Evolutionary conservation across 1,140 invertebrate species (phyloP), one percentile per base, ranked within the genome.

Genomic region (Elymnias hypermnestra): DNA sequence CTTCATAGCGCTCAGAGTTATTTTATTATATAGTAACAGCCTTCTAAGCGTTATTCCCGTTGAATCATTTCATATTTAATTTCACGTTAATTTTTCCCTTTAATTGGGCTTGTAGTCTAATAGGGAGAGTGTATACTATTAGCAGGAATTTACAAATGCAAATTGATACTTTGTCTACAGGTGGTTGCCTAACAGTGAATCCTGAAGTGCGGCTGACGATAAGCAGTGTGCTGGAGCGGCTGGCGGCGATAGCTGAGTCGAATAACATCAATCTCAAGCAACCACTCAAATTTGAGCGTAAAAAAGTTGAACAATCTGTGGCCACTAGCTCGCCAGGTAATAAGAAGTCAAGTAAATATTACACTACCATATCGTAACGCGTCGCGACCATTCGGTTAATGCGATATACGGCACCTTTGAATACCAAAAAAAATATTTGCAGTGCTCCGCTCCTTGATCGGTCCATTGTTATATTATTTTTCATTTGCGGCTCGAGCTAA

Each of bases 171-270:
- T 12, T 36, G 17, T 36, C 17, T 17, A 12, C 83, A 92, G 95
- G 89, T 72, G 93, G 93, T 14, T 95, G 95, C 85, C 89, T 99
- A 15, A 89, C 91, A 57, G 89, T 95, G 5, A 94, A 97, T 72
- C 97, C 97, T 0, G 87, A 88, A 28, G 88, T 92, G 45, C 89
- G 97, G 40, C 86, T 96, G 28, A 91, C 89, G 23, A 92, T 97
- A 12, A 89, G 90, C 40, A 91, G 90, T 53, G 77, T 98, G 8
- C 78, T 98, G 59, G 96, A 98, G 67, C 88, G 94, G 53, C 71
- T 98, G 37, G 94, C 94, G 36, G 93, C 95, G 25, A 94, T 98
- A 57, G 94, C 94, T 3, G 94, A 96, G 82, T 93, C 94, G 15
- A 91, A 91, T 73, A 91, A 91, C 44, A 91, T 94, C 83, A 93